A percentile compares a stretch with the other conserved stretches of the same genome.
Evolutionary conservation across 2,888 invertebrate species (phyloP).

Genomic region (Cataglyphis altisquamis): DNA sequence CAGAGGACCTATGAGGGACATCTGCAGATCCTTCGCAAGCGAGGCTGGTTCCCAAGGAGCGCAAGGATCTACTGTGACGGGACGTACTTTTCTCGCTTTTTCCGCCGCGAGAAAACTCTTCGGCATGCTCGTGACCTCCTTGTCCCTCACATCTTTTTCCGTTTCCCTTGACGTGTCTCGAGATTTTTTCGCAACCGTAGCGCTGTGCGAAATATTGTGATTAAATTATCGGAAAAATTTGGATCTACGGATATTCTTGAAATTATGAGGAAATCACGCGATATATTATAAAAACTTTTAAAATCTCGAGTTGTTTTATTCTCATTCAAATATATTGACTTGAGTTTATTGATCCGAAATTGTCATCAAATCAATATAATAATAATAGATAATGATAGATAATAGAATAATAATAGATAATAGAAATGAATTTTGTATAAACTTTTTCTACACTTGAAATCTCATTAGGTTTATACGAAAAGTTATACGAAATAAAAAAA

Average conservation of each 20-base stretch:
- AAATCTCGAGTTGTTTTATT: neutral
- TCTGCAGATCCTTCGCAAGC: conserved; percentile 32
- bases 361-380: neutral
- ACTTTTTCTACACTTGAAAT: neutral
- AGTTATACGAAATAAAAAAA: neutral
- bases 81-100: neutral
- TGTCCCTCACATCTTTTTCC: neutral
- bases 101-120: neutral
- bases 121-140: conserved; percentile 11
- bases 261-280: conserved; percentile 11
- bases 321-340: neutral
- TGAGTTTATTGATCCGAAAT: neutral
- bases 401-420: neutral
- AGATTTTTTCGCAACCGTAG: conserved; percentile 5
- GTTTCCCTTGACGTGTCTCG: neutral
- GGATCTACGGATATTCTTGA: neutral
- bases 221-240: conserved; percentile 39
- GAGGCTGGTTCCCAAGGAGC: neutral
- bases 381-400: too few relatives aligned
- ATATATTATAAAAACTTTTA: neutral
- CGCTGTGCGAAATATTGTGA: conserved; percentile 26
- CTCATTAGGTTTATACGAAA: neutral
- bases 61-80: conserved; percentile 51
- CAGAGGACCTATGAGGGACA: conserved; percentile 26
- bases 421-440: neutral